phyloP scores from a whole-genome alignment of 1,140 invertebrate species.

The Drosophila nigrodunni region DNA sequence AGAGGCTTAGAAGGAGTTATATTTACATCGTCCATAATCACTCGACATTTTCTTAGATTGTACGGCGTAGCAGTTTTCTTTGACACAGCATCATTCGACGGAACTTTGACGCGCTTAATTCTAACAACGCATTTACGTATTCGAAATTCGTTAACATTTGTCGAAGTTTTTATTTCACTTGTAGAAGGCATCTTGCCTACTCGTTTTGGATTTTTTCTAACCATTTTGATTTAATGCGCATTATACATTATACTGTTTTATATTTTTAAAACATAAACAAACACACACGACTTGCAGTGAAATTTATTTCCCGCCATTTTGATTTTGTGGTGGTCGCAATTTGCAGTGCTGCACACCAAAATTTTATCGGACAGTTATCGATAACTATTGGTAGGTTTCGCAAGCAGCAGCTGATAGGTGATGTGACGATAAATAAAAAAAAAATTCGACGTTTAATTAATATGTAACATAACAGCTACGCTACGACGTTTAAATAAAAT shows the following conservation, averaged over 20 bases:
- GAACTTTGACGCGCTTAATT: constrained; percentile 1
- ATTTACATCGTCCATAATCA: neutral
- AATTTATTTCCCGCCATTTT: constrained; percentile 40
- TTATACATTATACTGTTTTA: constrained; percentile 5
- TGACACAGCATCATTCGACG: neutral
- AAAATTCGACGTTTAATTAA: constrained; percentile 55
- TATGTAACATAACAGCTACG: constrained; percentile 53
- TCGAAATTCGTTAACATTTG: neutral
- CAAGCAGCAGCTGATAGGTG: constrained; percentile 50
- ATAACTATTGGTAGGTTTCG: constrained; percentile 36
- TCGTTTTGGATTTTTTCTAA: constrained; percentile 6
- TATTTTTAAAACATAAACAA: constrained; percentile 21
- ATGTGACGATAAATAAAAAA: constrained; percentile 54
- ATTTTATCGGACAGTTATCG: constrained; percentile 21
- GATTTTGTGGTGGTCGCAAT: neutral
- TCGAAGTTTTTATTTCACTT: neutral
- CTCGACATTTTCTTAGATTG: neutral
- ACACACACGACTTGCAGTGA: constrained; percentile 16
- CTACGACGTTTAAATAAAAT: constrained; percentile 50
- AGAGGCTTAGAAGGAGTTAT: neutral
- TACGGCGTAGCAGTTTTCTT: neutral
- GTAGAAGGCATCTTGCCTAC: neutral
- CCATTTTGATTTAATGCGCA: constrained; percentile 38
- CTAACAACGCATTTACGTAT: constrained; percentile 1
- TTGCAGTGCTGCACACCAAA: neutral